Base-by-base conservation (phyloP, 2,113 vertebrate genomes). In the Prionailurus bengalensis region DNA sequence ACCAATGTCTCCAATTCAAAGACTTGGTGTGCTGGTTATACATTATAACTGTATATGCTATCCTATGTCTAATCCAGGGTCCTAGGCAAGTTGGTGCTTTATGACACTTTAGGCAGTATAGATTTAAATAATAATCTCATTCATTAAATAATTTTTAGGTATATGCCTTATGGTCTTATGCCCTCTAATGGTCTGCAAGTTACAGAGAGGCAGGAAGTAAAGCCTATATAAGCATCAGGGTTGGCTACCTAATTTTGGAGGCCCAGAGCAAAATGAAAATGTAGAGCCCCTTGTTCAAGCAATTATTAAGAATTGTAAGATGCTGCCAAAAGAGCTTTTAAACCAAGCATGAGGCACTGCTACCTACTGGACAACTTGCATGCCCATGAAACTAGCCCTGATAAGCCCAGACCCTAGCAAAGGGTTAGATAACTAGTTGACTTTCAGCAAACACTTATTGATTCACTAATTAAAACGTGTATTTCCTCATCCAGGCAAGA, bases 221-320 rank as follows among this genome's bases (percentile, higher is more conserved):
- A 85, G 29, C 19, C 14, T 29, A 6, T 31, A 2, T 82, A 58
- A 92, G 42, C 48, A 86, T 21, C 4, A 71, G 11, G 29, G 12
- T 23, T 71, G 27, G 3, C 45, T 45, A 23, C 25, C 14, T 82
- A 65, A 58, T 58, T 58, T 96, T 23, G 25, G 36, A 74, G 23
- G 4, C 5, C 61, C 33, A 95, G 4, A 66, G n/a, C 25, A 95
- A 84, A 97, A 65, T 55, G 31, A 85, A 87, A 97, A 58, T 2
- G 1, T 16, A 65, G 16, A 51, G 2, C 8, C 14, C 33, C 16
- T 63, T 87, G 17, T 83, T 74, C 23, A 87, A 39, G 45, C 10
- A 91, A 9, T 68, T 51, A 45, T 15, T 61, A 79, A 79, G 25
- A 61, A 78, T 66, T 89, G 83, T 53, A 58, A 73, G 45, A 7